Base-by-base conservation (phyloP, 2,113 vertebrate species). In the Ictalurus furcatus region DNA sequence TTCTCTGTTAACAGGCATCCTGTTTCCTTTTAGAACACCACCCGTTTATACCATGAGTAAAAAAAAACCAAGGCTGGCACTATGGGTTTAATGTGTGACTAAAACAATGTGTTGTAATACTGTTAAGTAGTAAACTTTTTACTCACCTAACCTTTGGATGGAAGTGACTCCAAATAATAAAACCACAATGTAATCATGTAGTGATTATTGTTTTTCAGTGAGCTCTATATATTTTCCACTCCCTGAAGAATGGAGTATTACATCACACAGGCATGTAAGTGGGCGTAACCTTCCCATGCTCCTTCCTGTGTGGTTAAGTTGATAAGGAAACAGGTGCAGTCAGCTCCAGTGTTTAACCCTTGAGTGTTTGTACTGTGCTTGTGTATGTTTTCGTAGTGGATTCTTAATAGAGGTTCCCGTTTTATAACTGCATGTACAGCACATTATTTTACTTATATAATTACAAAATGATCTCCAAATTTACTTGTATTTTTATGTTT, bases 271-370 rank as follows among this genome's bases (percentile, higher is more conserved):
- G 88, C 91, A 93, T 91, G 90, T 94, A 94, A 92, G 93, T 92
- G 93, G 95, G 95, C 19, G 85, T n/a, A 76, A 65, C 25, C 82
- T 76, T 67, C 6, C 4, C 19, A 63, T 65, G 25, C 76, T 69
- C 93, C 94, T 94, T 94, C 94, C 93, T 93, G 86, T 80, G 90
- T 88, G 89, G 78, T 92, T 92, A 83, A 25, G 89, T 89, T 93
- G 74, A 90, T 90, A 92, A 4, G 92, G 93, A 91, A 91, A 94
- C 92, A 86, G 84, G 88, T 81, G 52, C 78, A 76, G 80, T 90
- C 71, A 90, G 79, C 52, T 86, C 69, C 37, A 58, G 21, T 65
- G 71, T 89, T 85, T 87, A 87, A 65, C 79, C 34, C 84, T 44
- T 56, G 65, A 19, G 63, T 65, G 19, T 69, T 59, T 65, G 48